A percentile compares a stretch with the other conserved stretches of the same genome.
phyloP scores from a whole-genome alignment of 2,888 invertebrate species.

The Tridacna gigas region DNA sequence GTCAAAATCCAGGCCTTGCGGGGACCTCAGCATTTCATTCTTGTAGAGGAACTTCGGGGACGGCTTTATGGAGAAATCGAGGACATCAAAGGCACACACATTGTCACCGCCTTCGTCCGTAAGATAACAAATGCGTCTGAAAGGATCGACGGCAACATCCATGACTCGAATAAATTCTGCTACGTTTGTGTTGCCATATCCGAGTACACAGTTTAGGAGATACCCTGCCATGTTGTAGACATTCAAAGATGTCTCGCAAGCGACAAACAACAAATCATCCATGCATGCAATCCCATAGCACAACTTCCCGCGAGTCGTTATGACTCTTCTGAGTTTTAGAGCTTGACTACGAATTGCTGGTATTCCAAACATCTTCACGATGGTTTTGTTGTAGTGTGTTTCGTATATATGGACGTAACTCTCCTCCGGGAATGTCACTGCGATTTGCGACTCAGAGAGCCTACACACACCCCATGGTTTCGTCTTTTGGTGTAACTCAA shows the following conservation, averaged over 20 bases:
- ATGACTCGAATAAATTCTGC: slow-evolving; percentile 10
- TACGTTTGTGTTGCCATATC: not conserved
- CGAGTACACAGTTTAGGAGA: slow-evolving; percentile 1
- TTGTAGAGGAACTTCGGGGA: slow-evolving; percentile 41
- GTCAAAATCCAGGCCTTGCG: slow-evolving; percentile 43
- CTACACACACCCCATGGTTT: slow-evolving; percentile 49
- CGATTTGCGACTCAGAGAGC: slow-evolving; percentile 33
- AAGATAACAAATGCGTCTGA: slow-evolving; percentile 3
- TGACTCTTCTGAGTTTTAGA: slow-evolving; percentile 22
- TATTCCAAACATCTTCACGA: slow-evolving; percentile 46
- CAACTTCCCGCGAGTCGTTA: slow-evolving; percentile 19
- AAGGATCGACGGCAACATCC: not conserved
- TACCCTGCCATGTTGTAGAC: slow-evolving; percentile 44
- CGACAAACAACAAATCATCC: slow-evolving; percentile 30
- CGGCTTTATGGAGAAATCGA: not conserved
- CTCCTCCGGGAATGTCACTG: slow-evolving; percentile 58
- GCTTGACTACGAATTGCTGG: slow-evolving; percentile 41
- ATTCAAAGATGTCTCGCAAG: slow-evolving; percentile 52
- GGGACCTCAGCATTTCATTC: slow-evolving; percentile 34
- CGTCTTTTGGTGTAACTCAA: slow-evolving; percentile 18
- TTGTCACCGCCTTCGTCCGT: slow-evolving; percentile 18
- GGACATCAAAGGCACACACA: slow-evolving; percentile 17
- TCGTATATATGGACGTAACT: slow-evolving; percentile 43
- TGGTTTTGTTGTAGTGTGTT: slow-evolving; percentile 31
- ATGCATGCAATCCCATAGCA: slow-evolving; percentile 51